These are phyloP conservation scores for Ia io DNA, from an alignment of 2,113 vertebrate species.

Conservation along the genomic window DNA sequence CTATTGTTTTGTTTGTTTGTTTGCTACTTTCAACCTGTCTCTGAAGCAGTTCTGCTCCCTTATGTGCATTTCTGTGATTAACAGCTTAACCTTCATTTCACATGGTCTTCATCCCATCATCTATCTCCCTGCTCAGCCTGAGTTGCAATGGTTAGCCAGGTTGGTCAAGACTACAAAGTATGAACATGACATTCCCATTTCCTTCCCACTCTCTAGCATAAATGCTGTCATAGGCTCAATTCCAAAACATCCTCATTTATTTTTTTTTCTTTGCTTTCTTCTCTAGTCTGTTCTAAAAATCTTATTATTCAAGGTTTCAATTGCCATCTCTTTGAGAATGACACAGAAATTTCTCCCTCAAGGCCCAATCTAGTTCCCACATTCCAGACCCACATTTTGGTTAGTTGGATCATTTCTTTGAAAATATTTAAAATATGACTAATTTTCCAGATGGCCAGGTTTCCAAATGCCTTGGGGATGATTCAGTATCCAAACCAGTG, in stretches of 20 bases:
- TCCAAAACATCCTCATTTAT: background rate
- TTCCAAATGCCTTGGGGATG: background rate
- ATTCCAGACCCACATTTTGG: background rate
- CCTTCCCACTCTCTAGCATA: fast-evolving
- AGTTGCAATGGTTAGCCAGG: fast-evolving
- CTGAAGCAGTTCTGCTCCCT: no score
- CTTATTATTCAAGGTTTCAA: background rate
- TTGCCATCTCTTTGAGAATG: background rate
- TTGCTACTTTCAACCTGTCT: background rate
- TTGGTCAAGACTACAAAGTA: background rate
- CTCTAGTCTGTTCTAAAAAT: background rate
- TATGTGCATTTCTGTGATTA: background rate
- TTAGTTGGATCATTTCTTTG: background rate
- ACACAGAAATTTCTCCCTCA: background rate
- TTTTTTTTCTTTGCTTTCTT: background rate
- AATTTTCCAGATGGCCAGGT: background rate
- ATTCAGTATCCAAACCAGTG: background rate
- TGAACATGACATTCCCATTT: fast-evolving
- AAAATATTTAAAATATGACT: background rate
- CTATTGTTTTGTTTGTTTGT: background rate
- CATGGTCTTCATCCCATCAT: background rate
- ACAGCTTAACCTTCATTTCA: fast-evolving
- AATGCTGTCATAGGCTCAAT: background rate
- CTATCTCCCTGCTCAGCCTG: background rate
- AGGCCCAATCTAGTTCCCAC: background rate